Conservation (phyloP, 2,113 vertebrate species). For the Hiodon tergisus region DNA sequence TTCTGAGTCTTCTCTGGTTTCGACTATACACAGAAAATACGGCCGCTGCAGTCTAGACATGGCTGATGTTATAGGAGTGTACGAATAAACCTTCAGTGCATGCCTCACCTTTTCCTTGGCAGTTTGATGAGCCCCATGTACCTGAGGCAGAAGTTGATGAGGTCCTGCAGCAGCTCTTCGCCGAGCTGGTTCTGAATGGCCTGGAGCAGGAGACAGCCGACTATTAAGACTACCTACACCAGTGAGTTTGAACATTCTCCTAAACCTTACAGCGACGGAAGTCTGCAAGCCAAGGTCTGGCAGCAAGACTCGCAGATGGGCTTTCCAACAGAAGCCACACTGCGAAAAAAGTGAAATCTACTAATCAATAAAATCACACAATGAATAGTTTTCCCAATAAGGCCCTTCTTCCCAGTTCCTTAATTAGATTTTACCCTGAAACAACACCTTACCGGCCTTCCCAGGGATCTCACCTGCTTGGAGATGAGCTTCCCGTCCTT, state of each 20-base stretch:
- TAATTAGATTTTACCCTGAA: background rate
- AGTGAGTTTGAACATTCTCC: background rate
- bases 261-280: background rate
- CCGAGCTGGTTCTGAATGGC: conserved; percentile 92
- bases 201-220: conserved; percentile 46
- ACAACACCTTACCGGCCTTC: background rate
- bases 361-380: background rate
- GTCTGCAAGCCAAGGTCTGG: background rate
- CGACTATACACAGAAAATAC: too few relatives aligned
- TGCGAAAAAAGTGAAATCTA: background rate
- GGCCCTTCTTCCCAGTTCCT: background rate
- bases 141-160: conserved; percentile 96
- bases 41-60: background rate
- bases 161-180: conserved; percentile 91
- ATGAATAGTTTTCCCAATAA: background rate
- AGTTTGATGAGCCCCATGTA: conserved; percentile 94
- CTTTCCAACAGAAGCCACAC: background rate
- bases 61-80: background rate
- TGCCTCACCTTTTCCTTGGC: conserved; percentile 86
- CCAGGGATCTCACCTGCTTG: conserved; percentile 72
- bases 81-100: background rate
- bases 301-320: background rate
- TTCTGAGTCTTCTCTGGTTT: too few relatives aligned
- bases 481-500: conserved; percentile 87
- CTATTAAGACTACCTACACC: background rate